Conservation (phyloP, 2,113 vertebrate species). For the Cochlearius cochlearius region DNA sequence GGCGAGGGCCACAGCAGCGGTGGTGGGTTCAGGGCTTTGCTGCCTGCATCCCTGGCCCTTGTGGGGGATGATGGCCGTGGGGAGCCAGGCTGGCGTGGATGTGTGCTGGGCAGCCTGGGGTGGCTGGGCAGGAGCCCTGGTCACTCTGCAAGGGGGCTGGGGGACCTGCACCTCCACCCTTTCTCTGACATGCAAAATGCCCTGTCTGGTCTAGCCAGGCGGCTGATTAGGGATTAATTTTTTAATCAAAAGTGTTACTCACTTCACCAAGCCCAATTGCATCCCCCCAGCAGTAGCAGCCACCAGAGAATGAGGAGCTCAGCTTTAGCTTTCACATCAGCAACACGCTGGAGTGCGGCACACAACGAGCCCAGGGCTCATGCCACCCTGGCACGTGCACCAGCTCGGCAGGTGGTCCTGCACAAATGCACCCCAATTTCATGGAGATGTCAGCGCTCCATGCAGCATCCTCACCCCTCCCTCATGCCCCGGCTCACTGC, state of each 20-base stretch:
- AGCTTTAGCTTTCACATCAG: background rate
- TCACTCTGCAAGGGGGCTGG: background rate
- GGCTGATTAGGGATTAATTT: background rate
- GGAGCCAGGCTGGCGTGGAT: fast-evolving
- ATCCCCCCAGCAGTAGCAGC: background rate
- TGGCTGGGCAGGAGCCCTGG: background rate
- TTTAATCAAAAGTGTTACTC: background rate
- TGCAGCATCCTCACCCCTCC: background rate
- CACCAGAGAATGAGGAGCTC: background rate
- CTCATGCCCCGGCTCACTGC: background rate
- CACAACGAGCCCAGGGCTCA: fast-evolving
- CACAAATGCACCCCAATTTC: background rate
- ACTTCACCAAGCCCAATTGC: background rate
- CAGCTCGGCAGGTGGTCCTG: fast-evolving
- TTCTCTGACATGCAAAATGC: background rate
- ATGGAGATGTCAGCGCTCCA: background rate
- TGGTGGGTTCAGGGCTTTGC: background rate
- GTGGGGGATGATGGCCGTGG: fast-evolving
- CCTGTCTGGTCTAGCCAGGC: background rate
- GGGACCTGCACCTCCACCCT: background rate
- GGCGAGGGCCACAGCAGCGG: fast-evolving
- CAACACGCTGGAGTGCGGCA: fast-evolving
- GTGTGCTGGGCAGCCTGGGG: background rate
- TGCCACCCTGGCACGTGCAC: fast-evolving
- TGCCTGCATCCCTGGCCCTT: background rate